phyloP scores from a whole-genome alignment of 2,113 vertebrate genomes.

The Amblyornis subalaris region DNA sequence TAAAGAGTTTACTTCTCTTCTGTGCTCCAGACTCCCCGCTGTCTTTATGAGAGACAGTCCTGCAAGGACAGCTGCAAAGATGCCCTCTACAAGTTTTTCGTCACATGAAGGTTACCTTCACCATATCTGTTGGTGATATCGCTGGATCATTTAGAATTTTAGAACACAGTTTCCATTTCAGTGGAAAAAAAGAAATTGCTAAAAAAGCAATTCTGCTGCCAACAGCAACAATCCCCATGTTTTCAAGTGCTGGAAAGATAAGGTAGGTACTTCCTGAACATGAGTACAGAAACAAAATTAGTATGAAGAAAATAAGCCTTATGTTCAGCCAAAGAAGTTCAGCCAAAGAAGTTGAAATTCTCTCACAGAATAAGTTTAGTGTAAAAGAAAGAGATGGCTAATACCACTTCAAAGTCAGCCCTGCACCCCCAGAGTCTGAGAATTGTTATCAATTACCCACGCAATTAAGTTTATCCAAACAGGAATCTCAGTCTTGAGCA shows the following conservation, averaged over 20 bases:
- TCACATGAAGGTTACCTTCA: neutral
- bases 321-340: neutral
- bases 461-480: neutral
- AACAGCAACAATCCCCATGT: neutral
- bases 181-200: neutral
- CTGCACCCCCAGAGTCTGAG: neutral
- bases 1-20: neutral
- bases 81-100: fast-evolving
- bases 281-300: neutral
- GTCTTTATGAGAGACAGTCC: neutral
- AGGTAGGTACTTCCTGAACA: neutral
- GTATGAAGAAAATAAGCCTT: neutral
- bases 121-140: neutral
- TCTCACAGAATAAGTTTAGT: neutral
- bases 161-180: neutral
- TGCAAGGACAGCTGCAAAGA: neutral
- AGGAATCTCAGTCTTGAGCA: fast-evolving
- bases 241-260: neutral
- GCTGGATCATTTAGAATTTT: neutral
- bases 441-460: neutral
- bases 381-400: neutral
- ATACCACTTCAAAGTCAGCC: neutral
- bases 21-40: neutral
- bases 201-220: neutral
- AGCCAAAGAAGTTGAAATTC: neutral